phyloP scores from a whole-genome alignment of 2,113 vertebrate genomes.

The Macrotus californicus region DNA sequence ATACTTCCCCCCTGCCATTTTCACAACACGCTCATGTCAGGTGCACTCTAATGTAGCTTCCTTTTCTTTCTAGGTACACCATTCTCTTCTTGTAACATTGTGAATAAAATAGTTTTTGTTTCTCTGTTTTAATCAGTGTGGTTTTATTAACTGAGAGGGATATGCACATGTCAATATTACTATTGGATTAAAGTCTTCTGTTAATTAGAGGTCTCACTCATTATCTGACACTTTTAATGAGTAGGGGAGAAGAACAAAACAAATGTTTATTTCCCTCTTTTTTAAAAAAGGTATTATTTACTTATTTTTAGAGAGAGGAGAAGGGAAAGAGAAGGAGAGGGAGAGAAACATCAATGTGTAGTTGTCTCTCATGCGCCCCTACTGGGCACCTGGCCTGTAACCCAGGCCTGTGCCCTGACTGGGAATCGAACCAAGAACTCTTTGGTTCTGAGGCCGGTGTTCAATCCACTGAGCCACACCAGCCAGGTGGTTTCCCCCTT shows the following conservation, averaged over 20 bases:
- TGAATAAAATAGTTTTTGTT: not conserved
- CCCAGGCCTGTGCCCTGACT: too few relatives aligned
- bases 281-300: too few relatives aligned
- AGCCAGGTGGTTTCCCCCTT: not conserved
- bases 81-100: not conserved
- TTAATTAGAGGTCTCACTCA: not conserved
- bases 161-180: not conserved
- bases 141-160: not conserved
- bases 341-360: too few relatives aligned
- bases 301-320: too few relatives aligned
- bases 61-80: not conserved
- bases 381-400: too few relatives aligned
- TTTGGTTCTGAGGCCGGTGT: too few relatives aligned
- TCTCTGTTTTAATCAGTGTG: not conserved
- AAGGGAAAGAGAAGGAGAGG: too few relatives aligned
- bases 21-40: not conserved
- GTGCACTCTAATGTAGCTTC: not conserved
- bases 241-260: not conserved
- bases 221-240: not conserved
- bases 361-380: too few relatives aligned
- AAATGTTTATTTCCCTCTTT: not conserved
- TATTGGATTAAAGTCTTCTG: not conserved
- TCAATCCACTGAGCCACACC: too few relatives aligned
- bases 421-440: too few relatives aligned
- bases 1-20: not conserved